A percentile compares a stretch with the other conserved stretches of the same genome.
Conservation (phyloP, 2,113 vertebrate species). For the Tetraodon nigroviridis region DNA sequence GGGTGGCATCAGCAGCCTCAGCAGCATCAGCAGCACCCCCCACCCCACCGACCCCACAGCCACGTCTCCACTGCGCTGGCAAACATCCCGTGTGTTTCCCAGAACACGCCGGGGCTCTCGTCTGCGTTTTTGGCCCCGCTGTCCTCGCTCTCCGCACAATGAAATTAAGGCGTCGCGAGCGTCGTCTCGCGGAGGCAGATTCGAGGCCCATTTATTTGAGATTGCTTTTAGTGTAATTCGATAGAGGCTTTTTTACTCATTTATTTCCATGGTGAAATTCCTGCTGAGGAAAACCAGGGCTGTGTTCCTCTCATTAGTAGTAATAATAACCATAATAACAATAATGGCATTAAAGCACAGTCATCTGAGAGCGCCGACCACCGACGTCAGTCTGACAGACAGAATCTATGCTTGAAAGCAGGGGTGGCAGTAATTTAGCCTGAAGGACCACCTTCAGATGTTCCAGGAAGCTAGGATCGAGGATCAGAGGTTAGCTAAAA, state of each 20-base stretch:
- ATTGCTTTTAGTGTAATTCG: slow-evolving; percentile 82
- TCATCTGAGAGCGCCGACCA: slow-evolving; percentile 69
- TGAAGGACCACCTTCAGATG: no score
- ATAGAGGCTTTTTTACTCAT: slow-evolving; percentile 79
- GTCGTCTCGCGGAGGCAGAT: slow-evolving; percentile 73
- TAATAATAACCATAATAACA: slow-evolving; percentile 80
- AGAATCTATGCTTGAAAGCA: slow-evolving; percentile 17
- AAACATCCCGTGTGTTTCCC: slow-evolving; percentile 3
- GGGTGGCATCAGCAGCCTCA: slow-evolving; percentile 23
- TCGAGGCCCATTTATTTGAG: slow-evolving; percentile 79
- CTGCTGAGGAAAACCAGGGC: slow-evolving; percentile 75
- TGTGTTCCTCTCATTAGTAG: slow-evolving; percentile 74
- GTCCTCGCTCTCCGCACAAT: slow-evolving; percentile 66
- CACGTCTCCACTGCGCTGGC: not conserved
- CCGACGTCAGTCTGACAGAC: slow-evolving; percentile 60
- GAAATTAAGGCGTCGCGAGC: slow-evolving; percentile 71
- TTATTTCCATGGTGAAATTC: slow-evolving; percentile 80
- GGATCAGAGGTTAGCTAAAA: no score
- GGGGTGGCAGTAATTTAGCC: no score
- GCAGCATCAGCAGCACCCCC: slow-evolving; percentile 11
- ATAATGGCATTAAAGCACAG: slow-evolving; percentile 77
- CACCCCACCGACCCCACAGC: no score
- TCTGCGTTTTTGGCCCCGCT: slow-evolving; percentile 52
- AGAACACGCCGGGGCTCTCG: slow-evolving; percentile 5
- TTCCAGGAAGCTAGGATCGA: no score